Conservation (phyloP, 1,140 invertebrate species). For the Hyles euphorbiae region DNA sequence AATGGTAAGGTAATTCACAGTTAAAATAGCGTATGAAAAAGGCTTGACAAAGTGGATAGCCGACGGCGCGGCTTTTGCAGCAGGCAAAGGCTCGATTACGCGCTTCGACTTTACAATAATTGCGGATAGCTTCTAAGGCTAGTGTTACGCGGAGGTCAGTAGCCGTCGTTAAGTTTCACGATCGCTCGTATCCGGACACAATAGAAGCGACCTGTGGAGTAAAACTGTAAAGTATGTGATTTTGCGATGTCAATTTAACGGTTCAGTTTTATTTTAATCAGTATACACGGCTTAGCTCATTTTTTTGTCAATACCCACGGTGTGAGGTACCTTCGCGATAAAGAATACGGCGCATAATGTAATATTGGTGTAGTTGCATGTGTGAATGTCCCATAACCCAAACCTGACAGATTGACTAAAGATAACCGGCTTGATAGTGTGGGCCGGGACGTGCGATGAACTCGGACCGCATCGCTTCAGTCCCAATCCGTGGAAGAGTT, state of each 20-base stretch:
- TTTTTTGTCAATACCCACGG: too few species aligned
- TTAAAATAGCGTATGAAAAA: slow-evolving; percentile 37
- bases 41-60: slow-evolving; percentile 40
- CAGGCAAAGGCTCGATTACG: slow-evolving; percentile 34
- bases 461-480: slow-evolving; percentile 50
- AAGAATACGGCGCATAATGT: background rate
- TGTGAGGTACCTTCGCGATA: too few species aligned
- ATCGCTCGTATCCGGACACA: slow-evolving; percentile 31
- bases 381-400: slow-evolving; percentile 51
- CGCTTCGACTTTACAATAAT: slow-evolving; percentile 46
- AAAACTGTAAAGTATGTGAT: background rate
- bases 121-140: slow-evolving; percentile 40
- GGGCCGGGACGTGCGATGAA: slow-evolving; percentile 45
- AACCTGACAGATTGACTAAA: slow-evolving; percentile 62
- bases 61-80: slow-evolving; percentile 31
- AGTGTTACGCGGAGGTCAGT: slow-evolving; percentile 42
- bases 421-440: slow-evolving; percentile 51
- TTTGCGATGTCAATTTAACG: too few species aligned
- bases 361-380: slow-evolving; percentile 27
- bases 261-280: too few species aligned
- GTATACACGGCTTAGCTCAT: too few species aligned
- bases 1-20: slow-evolving; percentile 38
- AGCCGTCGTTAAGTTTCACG: slow-evolving; percentile 49
- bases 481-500: slow-evolving; percentile 59
- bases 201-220: slow-evolving; percentile 10